Base-by-base conservation (phyloP, 2,113 vertebrate genomes). In the Rana temporaria region DNA sequence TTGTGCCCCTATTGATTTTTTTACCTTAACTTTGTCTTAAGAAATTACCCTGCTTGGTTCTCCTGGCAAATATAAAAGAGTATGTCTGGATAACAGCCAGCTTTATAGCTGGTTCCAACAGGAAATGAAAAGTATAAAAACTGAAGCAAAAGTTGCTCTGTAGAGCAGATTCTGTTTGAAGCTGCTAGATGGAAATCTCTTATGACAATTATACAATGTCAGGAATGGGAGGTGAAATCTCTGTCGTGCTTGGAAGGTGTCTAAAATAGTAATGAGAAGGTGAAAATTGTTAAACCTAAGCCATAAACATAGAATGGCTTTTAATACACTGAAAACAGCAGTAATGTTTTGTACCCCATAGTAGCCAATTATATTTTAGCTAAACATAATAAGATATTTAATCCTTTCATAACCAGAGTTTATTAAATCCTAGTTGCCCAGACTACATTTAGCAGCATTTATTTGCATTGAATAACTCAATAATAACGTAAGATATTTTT, bases 81-180 rank as follows among this genome's bases (percentile, higher is more conserved):
- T 75, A 32, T 62, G 30, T 75, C 30, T 75, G 72, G 72, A 62
- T 62, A 75, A 16, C 26, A 19, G 72, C 72, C 72, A 60, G 19
- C 72, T 32, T 60, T 42, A 75, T 75, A 75, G 57, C 57, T 62
- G 1, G 5, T 75, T 62, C 72, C 72, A 75, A 62, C 56, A 75
- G 72, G 72, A 75, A 75, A 75, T 75, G 72, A 75, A 75, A 75
- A 75, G 71, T 74, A 59, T 19, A 60, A 74, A 56, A 74, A 74
- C 19, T 59, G 34, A 73, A 53, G 68, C n/a, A 75, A 75, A 60
- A 62, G 56, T 60, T 62, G 56, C 19, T 75, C 34, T 75, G 72
- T 75, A 75, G 72, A 60, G n/a, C 57, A 60, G 32, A 60, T 20
- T 62, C 72, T 57, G 60, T 75, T 62, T 56, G 56, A 42, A 75